These are phyloP conservation scores for Pandion haliaetus DNA, from an alignment of 2,113 vertebrate genomes.

Conservation along the genomic window DNA sequence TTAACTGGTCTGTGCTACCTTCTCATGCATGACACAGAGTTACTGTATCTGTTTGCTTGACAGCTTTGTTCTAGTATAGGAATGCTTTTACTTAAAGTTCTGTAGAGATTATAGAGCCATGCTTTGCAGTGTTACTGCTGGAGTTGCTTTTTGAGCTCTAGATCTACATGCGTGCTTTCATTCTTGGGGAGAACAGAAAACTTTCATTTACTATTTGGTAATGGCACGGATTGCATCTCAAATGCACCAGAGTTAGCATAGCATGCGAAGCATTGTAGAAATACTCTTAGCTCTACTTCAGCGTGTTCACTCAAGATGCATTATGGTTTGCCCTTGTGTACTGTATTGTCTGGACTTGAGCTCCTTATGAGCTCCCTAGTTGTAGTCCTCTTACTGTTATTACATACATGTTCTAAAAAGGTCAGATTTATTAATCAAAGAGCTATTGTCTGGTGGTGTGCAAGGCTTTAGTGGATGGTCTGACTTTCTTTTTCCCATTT, in stretches of 20 bases:
- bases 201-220: background rate
- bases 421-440: background rate
- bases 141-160: background rate
- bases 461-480: background rate
- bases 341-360: background rate
- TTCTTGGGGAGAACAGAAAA: background rate
- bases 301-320: background rate
- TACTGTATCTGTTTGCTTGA: background rate
- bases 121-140: background rate
- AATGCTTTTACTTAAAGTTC: conserved; percentile 16
- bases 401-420: background rate
- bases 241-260: background rate
- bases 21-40: background rate
- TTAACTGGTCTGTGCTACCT: background rate
- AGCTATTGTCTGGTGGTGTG: background rate
- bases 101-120: background rate
- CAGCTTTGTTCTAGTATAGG: background rate
- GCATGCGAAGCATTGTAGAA: background rate
- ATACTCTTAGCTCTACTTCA: background rate
- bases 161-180: background rate
- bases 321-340: background rate
- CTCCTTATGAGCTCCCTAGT: background rate
- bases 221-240: background rate
- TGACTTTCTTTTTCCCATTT: background rate
- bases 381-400: background rate